Base-by-base conservation (phyloP, 37 sponge, comb jelly and placozoan genomes). In the Chondrosia reniformis region DNA sequence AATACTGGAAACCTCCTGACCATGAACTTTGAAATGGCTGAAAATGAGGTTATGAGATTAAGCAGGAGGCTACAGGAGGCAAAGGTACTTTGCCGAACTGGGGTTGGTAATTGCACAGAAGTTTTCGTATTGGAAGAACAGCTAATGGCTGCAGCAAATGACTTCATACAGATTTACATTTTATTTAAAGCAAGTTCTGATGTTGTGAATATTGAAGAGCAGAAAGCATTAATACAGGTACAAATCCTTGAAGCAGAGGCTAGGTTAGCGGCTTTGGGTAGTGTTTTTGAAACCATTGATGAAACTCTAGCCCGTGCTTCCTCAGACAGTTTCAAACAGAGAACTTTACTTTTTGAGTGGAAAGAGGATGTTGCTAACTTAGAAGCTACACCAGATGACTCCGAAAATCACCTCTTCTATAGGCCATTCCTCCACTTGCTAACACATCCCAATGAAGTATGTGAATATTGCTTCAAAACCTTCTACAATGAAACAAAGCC, bases 131-230 rank as follows among this genome's bases (percentile, higher is more conserved):
- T 30, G 25, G 34, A 64, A 28, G 1, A 28, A 33, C 25, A 30
- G 66, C 21, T 30, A n/a, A 1, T 34, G 32, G 33, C 4, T 34
- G 36, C 66, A 4, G 2, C 66, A 4, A 7, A 64, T 10, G 66
- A 64, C 4, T 64, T 64, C 36, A 64, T 64, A 4, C 66, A 64
- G 33, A 36, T 4, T 4, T 64, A 64, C 66, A 64, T 64, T 64
- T 33, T 33, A 34, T 33, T 30, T 6, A 64, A 33, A 12, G 36
- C 34, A 21, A 64, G 21, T 30, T 19, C 30, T 34, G 32, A 21
- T 19, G 19, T 36, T 33, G 66, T 34, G 32, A 36, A 33, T 64
- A 36, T 64, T 5, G 6, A 64, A 2, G 31, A 28, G 17, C 34
- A 33, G 32, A 64, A 34, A 30, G 36, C 34, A 33, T 33, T 21